These are phyloP conservation scores for Lepidurus arcticus DNA, from an alignment of 1,140 invertebrate species.

Conservation along the genomic window DNA sequence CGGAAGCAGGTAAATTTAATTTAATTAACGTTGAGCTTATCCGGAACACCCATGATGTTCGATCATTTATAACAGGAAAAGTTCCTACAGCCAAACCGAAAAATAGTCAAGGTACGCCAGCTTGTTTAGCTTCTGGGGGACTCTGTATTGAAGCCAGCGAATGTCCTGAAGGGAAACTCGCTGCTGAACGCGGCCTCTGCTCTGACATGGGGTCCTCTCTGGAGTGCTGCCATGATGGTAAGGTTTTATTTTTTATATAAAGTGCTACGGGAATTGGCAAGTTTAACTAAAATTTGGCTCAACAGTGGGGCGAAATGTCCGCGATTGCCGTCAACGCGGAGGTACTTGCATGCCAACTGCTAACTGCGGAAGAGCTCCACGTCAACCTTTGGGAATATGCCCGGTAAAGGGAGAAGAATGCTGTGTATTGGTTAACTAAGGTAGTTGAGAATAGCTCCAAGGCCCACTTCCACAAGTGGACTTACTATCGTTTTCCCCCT, in stretches of 20 bases:
- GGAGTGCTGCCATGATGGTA: conserved; percentile 27
- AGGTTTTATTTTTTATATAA: neutral
- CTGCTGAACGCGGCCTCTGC: conserved; percentile 24
- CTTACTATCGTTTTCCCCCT: no score
- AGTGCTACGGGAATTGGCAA: neutral
- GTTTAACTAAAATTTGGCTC: neutral
- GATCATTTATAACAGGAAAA: neutral
- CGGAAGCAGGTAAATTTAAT: neutral
- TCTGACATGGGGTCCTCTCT: neutral
- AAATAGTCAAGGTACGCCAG: neutral
- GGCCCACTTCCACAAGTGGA: no score
- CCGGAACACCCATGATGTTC: neutral
- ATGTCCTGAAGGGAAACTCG: conserved; percentile 22
- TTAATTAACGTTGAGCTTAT: neutral
- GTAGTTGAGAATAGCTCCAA: neutral
- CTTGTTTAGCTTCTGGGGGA: conserved; percentile 15
- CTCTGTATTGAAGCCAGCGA: conserved; percentile 26
- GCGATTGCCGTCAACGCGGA: conserved; percentile 20
- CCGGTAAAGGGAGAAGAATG: neutral
- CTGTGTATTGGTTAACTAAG: conserved; percentile 26
- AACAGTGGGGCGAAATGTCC: conserved; percentile 13
- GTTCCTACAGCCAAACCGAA: neutral
- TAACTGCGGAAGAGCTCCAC: conserved; percentile 23
- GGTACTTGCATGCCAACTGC: conserved; percentile 13
- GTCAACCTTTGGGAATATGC: conserved; percentile 14